Base-by-base conservation (phyloP, 30 jellyfish, hydroid and myxozoan genomes). In the Pelagia noctiluca region DNA sequence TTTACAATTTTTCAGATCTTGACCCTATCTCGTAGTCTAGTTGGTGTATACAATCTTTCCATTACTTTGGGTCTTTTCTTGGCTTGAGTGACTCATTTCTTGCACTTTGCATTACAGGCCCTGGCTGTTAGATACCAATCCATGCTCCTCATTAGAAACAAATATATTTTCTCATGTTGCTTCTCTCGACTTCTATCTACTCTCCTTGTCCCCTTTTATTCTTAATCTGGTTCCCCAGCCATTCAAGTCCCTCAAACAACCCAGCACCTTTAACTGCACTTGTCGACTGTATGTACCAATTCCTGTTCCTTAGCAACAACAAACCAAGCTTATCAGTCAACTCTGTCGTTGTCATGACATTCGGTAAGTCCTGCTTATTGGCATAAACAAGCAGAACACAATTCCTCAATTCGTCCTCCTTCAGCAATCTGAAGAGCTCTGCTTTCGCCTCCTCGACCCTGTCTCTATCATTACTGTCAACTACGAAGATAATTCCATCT, bases 201-300 rank as follows among this genome's bases (percentile, higher is more conserved):
- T 23, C 7, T 22, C 63, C 80, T 46, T 65, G 81, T 35, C 46
- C 63, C 50, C 78, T 76, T 18, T 50, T 46, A 8, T 31, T 52
- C 35, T 80, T 91, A n/a, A 92, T 67, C 46, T 92, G 91, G 53
- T 82, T 81, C 32, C 92, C 90, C 5, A 93, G 50, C 97, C 97
- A 87, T 29, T 93, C 97, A 19, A 93, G 72, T 30, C 98, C 98
- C n/a, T 87, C 96, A 26, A 70, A 38, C 71, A 93, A 70, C 5
- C 98, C 98, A 35, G 35, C 88, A 8, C 98, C 98, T 11, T 62
- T 87, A 1, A 87, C 91, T 0, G 98, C 98, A 38, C 97, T 66
- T 10, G 97, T 54, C 18, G 97, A 89, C 64, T 93, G 98, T 0
- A 88, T 93, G 50, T 62, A 93, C 98, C 98, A 93, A 53, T 75